phyloP scores from a whole-genome alignment of 2,888 invertebrate species.

The Asteroscopus sphinx region DNA sequence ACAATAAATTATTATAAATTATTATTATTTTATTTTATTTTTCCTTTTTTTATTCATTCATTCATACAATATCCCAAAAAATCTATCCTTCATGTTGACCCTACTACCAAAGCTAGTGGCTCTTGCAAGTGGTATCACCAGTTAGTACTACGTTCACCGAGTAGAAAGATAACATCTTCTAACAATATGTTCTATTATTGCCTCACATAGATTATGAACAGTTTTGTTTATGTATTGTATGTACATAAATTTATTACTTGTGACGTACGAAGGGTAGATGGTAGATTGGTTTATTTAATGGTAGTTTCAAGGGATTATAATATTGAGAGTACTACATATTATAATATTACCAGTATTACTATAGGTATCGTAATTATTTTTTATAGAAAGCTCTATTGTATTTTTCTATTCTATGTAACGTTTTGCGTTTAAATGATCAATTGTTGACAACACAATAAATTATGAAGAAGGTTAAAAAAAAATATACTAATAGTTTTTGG shows the following conservation, averaged over 20 bases:
- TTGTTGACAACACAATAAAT: too few species aligned
- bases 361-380: too few species aligned
- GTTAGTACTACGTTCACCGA: slow-evolving; percentile 76
- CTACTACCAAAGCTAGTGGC: slow-evolving; percentile 64
- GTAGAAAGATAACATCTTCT: slow-evolving; percentile 84
- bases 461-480: too few species aligned
- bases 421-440: too few species aligned
- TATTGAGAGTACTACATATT: background rate
- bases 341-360: background rate
- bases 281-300: slow-evolving; percentile 31
- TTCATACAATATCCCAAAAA: slow-evolving; percentile 29
- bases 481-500: too few species aligned
- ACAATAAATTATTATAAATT: too few species aligned
- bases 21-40: too few species aligned
- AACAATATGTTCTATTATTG: slow-evolving; percentile 80
- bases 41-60: too few species aligned
- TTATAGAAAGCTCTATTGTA: too few species aligned
- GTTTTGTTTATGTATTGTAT: slow-evolving; percentile 69
- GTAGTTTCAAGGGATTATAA: slow-evolving; percentile 8
- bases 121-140: slow-evolving; percentile 72
- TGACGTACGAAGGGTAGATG: slow-evolving; percentile 65
- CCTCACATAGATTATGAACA: slow-evolving; percentile 62
- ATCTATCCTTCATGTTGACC: slow-evolving; percentile 42
- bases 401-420: too few species aligned
- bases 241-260: slow-evolving; percentile 72